Base-by-base conservation (phyloP, 2,113 vertebrate genomes). In the Electrona antarctica region DNA sequence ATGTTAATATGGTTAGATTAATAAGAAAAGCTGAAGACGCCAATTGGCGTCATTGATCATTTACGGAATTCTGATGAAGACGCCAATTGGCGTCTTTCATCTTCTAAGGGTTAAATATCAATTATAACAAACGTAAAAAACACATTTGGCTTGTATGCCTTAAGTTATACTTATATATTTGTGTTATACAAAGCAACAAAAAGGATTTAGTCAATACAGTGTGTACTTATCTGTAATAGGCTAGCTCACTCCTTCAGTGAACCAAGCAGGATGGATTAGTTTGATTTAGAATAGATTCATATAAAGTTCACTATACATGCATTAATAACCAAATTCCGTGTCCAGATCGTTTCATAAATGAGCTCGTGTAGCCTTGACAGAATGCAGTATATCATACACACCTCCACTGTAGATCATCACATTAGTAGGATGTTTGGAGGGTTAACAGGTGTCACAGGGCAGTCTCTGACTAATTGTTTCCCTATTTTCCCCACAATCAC, bases 371-470 rank as follows among this genome's bases (percentile, higher is more conserved):
- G 68, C 11, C 65, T 5, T 14, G 63, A 76, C 69, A 66, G 65
- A 78, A 81, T 41, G 33, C 33, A 41, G 33, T 79, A 60, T 64
- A 82, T 77, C 21, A 21, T 74, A 69, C 61, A 69, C 61, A 67
- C 51, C 7, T 65, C 68, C 33, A 41, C 33, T 41, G 3, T 41
- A 41, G 5, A 6, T 41, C 33, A 41, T 82, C 76, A 85, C 88
- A 87, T 87, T 88, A 87, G 70, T 15, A 47, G 7, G n/a, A 49
- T 65, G 83, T 57, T 83, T 56, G 7, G 46, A 28, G 81, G 87
- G 90, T 90, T 89, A 91, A 90, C 62, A 7, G 76, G 73, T 83
- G 87, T 89, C 83, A 83, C 51, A 60, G 74, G 62, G 71, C 80
- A 75, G 65, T 63, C 7, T 69, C 58, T 61, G 50, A 82, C 80